A percentile compares a stretch with the other conserved stretches of the same genome.
phyloP scores from a whole-genome alignment of 1,140 invertebrate species.

The Cephus cinctus region DNA sequence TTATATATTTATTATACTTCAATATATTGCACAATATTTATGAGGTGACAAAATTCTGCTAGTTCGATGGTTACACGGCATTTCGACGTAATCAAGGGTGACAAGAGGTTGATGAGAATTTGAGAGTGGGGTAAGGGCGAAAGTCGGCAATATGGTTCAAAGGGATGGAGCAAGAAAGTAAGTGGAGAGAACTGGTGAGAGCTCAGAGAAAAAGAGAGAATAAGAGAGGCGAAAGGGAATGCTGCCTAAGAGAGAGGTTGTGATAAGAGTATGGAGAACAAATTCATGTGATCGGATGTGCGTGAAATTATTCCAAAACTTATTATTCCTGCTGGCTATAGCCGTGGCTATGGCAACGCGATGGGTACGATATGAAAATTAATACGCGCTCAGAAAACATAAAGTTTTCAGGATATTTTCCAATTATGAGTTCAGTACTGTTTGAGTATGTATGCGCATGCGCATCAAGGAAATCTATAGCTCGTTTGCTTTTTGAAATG shows the following conservation, averaged over 20 bases:
- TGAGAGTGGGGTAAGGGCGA: background rate
- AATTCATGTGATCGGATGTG: slow-evolving; percentile 32
- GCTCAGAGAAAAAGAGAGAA: slow-evolving; percentile 15
- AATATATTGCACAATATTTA: no score
- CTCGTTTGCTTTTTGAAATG: no score
- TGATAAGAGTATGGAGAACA: slow-evolving; percentile 6
- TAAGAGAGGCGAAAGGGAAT: slow-evolving; percentile 5
- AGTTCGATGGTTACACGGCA: no score
- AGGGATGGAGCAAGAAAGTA: no score
- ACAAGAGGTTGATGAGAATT: slow-evolving; percentile 1
- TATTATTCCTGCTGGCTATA: slow-evolving; percentile 28
- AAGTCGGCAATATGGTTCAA: no score
- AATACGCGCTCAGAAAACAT: slow-evolving; percentile 23
- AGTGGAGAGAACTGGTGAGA: background rate
- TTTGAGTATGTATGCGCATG: no score
- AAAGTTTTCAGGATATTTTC: slow-evolving; percentile 27
- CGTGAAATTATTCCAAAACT: slow-evolving; percentile 36
- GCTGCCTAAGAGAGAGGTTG: slow-evolving; percentile 1
- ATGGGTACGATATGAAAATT: slow-evolving; percentile 27
- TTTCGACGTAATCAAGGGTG: slow-evolving; percentile 13
- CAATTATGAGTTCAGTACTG: slow-evolving; percentile 20
- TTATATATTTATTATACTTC: no score
- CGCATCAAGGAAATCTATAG: no score
- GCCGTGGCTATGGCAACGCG: slow-evolving; percentile 17
- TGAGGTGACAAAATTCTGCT: no score